These are phyloP conservation scores for Podiceps cristatus DNA, from an alignment of 2,113 vertebrate genomes.

Conservation along the genomic window DNA sequence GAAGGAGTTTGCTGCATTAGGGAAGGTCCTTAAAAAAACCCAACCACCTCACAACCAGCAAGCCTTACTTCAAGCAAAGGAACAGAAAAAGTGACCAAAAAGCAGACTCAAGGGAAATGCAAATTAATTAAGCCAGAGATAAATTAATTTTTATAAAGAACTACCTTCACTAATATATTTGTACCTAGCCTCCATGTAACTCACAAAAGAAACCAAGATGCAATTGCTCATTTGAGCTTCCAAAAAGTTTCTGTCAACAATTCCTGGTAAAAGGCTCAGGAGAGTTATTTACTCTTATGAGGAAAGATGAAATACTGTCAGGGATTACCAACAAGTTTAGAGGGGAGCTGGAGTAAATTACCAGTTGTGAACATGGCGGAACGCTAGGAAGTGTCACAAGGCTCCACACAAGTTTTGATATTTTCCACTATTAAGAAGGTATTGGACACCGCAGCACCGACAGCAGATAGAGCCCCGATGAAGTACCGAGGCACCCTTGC, in stretches of 20 bases:
- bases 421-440: not conserved
- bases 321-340: not conserved
- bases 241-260: not conserved
- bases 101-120: not conserved
- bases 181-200: not conserved
- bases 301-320: not conserved
- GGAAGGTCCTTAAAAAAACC: not conserved
- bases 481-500: not conserved
- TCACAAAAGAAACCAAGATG: not conserved
- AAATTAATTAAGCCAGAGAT: not conserved
- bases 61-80: not conserved
- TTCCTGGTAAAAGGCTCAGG: not conserved
- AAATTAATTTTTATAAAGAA: not conserved
- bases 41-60: not conserved
- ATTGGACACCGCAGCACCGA: not conserved
- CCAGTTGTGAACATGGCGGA: not conserved
- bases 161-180: not conserved
- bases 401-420: not conserved
- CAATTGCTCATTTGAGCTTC: not conserved
- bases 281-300: not conserved
- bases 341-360: not conserved
- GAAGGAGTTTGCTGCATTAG: not conserved
- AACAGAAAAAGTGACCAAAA: not conserved
- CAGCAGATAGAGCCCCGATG: not conserved
- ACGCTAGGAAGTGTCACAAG: fast-evolving